A percentile compares a stretch with the other conserved stretches of the same genome.
These are phyloP conservation scores for Metalampra italica DNA, from an alignment of 2,888 invertebrate species.

Conservation along the genomic window DNA sequence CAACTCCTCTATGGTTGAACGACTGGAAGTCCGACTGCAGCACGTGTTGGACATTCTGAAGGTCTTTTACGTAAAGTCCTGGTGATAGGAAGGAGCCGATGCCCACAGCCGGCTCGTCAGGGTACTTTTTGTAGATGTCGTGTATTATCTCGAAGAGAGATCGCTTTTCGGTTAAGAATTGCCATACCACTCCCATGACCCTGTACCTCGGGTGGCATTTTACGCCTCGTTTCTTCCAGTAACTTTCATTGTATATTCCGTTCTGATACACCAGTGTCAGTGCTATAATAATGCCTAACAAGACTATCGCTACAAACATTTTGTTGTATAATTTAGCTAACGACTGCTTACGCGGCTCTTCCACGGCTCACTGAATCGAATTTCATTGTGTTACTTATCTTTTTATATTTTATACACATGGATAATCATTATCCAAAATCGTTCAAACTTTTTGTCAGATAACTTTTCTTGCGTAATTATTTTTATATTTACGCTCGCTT, in stretches of 20 bases:
- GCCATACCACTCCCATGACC: conserved; percentile 37
- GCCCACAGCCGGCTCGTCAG: conserved; percentile 40
- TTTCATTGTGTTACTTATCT: too few relatives aligned
- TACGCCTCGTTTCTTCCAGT: conserved; percentile 51
- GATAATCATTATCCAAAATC: too few relatives aligned
- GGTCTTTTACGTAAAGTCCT: conserved; percentile 24
- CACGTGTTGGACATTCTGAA: conserved; percentile 27
- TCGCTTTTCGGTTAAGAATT: conserved; percentile 26
- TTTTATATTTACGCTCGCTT: too few relatives aligned
- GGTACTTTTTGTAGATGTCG: conserved; percentile 39
- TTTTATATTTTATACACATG: too few relatives aligned
- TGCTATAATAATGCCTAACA: conserved; percentile 13
- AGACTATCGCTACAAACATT: not conserved
- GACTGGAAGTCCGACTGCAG: conserved; percentile 25
- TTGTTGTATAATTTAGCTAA: not conserved
- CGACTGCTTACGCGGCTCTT: too few relatives aligned
- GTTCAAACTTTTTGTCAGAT: too few relatives aligned
- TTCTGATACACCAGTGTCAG: conserved; percentile 23
- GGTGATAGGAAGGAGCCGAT: conserved; percentile 29
- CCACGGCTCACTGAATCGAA: too few relatives aligned
- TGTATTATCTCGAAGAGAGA: conserved; percentile 37
- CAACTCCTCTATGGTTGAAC: conserved; percentile 27
- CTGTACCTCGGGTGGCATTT: conserved; percentile 33
- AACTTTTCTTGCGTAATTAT: too few relatives aligned
- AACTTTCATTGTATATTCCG: conserved; percentile 39